phyloP scores from a whole-genome alignment of 2,797 vertebrate species.

The Xenops minutus region DNA sequence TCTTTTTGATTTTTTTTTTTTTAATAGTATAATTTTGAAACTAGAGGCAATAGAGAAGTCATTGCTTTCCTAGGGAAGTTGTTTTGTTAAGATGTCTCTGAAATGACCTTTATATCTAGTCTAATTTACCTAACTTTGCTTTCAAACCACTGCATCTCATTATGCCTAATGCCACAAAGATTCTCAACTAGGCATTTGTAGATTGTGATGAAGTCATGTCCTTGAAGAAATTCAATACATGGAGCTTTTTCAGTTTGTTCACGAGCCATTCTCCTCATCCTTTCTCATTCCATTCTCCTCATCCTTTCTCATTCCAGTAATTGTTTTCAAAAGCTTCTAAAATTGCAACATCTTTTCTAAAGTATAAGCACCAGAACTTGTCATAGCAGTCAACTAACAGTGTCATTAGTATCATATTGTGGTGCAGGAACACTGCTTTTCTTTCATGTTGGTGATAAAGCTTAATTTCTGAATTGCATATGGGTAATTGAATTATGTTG shows the following conservation, averaged over 20 bases:
- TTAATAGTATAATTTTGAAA: not conserved
- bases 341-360: not conserved
- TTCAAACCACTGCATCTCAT: not conserved
- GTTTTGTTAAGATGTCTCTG: not conserved
- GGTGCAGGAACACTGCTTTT: not conserved
- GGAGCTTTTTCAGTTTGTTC: not conserved
- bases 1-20: not conserved
- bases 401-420: not conserved
- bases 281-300: not conserved
- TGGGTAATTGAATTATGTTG: not conserved
- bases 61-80: not conserved
- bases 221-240: not conserved
- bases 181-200: not conserved
- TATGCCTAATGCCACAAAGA: not conserved
- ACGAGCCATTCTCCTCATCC: not conserved
- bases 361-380: not conserved
- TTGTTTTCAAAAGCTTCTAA: not conserved
- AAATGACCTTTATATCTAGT: not conserved
- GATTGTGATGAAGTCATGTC: not conserved
- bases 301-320: not conserved
- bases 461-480: not conserved
- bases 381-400: not conserved
- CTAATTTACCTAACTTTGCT: not conserved
- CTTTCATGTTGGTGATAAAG: not conserved
- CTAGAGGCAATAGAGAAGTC: not conserved